Base-by-base conservation (phyloP, 1,140 invertebrate genomes). In the Macrocentrus cingulum region DNA sequence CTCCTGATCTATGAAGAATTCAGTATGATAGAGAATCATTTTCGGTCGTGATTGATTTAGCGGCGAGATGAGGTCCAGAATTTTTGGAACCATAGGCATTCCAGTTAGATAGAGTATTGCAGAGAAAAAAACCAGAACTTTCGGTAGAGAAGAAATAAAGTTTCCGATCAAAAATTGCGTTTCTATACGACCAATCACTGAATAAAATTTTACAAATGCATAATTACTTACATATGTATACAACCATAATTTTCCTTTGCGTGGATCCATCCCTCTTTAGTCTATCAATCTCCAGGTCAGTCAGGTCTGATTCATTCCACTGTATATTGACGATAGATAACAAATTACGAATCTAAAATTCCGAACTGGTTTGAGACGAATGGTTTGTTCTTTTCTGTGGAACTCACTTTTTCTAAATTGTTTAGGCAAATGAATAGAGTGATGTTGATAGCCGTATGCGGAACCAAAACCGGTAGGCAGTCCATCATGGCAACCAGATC, bases 1-100 rank as follows among this genome's bases (percentile, higher is more conserved):
- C 5, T 51, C 51, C 9, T 46, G 20, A 51, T 59, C 52, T 1
- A 62, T 23, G 18, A 52, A 59, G 20, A 59, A 62, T n/a, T 62
- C 29, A 0, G 57, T 46, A n/a, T 34, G 46, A 53, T 56, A 62
- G 1, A 59, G 23, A 36, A 52, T n/a, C 1, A 39, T 13, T 41
- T 2, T 34, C 39, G 56, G 52, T 9, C 61, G 51, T 9, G 52
- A 55, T 22, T 56, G 46, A 19, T 62, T 62, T 8, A 45, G n/a
- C 2, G 61, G 61, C 9, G 48, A 4, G 16, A 62, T 25, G 15
- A 56, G n/a, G 23, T 62, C 32, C 13, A 62, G 20, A 2, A 56
- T 29, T 48, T 22, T 37, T 18, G 56, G 61, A 6, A 41, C 42
- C 22, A 56, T 15, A 16, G 56, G 22, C 45, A 29, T 22, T 15